Conservation (phyloP, 2,113 vertebrate species). For the Atrichornis clamosus region DNA sequence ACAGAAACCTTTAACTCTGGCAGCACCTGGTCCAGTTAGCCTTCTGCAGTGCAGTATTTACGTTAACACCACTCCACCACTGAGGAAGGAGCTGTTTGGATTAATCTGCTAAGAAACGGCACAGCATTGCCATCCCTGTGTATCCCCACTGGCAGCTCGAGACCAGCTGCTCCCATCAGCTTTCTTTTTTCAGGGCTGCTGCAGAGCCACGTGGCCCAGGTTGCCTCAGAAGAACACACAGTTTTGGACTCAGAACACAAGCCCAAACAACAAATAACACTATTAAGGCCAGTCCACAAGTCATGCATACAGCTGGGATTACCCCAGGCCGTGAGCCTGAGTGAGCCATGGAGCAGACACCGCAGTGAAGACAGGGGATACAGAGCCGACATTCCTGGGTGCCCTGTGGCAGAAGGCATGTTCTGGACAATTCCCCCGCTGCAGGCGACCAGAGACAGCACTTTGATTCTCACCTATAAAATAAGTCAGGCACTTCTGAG, state of each 20-base stretch:
- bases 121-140: accelerated
- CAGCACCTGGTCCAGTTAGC: neutral
- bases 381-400: accelerated
- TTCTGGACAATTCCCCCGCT: neutral
- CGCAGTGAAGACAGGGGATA: accelerated
- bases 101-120: neutral
- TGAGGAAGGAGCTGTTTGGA: neutral
- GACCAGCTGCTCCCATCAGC: neutral
- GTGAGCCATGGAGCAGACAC: neutral
- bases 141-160: accelerated
- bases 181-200: neutral
- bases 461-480: neutral
- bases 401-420: neutral
- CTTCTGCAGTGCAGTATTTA: neutral
- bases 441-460: neutral
- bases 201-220: neutral
- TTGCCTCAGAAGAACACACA: neutral
- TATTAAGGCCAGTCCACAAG: neutral
- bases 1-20: neutral
- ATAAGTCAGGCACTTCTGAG: neutral
- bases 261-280: neutral
- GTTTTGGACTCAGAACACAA: neutral
- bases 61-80: neutral
- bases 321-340: accelerated
- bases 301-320: neutral